Percentiles rank a stretch among this genome's conserved stretches.
These are phyloP conservation scores for Formicarius rufipectus DNA, from an alignment of 2,113 vertebrate genomes.

Conservation along the genomic window DNA sequence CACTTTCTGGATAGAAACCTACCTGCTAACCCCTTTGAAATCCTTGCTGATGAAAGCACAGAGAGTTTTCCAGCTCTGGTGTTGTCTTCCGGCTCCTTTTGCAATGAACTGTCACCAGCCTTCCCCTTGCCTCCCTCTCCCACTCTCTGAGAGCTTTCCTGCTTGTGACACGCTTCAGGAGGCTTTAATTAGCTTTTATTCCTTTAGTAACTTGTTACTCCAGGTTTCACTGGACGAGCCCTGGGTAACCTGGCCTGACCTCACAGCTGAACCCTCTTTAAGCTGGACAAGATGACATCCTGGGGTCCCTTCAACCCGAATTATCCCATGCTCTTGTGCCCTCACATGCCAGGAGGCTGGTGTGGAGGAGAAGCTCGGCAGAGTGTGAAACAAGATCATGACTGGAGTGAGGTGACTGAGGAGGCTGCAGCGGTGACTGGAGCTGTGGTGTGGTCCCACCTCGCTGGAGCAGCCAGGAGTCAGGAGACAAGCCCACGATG, in stretches of 20 bases:
- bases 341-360: background rate
- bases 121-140: background rate
- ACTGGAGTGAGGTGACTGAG: background rate
- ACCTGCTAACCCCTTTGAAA: background rate
- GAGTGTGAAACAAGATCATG: background rate
- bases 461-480: too few relatives aligned
- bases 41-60: background rate
- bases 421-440: rapidly evolving
- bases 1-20: background rate
- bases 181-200: constrained; percentile 32
- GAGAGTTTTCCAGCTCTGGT: background rate
- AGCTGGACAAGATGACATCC: background rate
- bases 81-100: background rate
- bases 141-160: background rate
- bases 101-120: background rate
- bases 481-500: background rate
- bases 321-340: background rate
- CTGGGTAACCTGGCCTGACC: background rate
- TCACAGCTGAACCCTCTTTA: background rate
- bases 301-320: background rate
- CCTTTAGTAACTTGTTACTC: background rate
- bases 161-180: constrained; percentile 24
- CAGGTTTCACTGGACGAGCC: background rate
- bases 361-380: background rate
- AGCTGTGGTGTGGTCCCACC: background rate